Evolutionary conservation across 2,113 vertebrate genomes (phyloP), one percentile per base, ranked within the genome.

Genomic region (Protobothrops mucrosquamatus): DNA sequence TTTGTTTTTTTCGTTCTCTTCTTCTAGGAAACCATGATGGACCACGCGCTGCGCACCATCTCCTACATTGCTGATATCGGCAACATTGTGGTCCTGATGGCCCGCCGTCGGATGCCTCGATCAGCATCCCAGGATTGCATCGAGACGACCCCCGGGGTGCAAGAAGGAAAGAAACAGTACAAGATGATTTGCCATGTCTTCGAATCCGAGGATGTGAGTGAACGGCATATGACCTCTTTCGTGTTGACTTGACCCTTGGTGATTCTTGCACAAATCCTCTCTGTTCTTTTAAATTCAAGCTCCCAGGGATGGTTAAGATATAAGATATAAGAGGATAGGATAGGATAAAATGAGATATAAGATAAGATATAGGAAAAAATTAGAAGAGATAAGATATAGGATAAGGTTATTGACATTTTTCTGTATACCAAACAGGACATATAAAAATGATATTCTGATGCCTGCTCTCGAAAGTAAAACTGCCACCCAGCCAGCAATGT

Each of bases 141-240:
- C 0, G 99, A 99, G 95, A 99, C 99, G 52, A 99, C 99, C 0
- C 99, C 99, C 0, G 99, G 99, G 0, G 98, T 98, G 0, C 98
- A 98, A 2, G 99, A 99, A 94, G 98, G 98, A 43, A 99, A 99
- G 98, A 99, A 99, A 94, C 99, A 99, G 97, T 99, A 99, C 97
- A 99, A 99, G 97, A 99, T 99, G 99, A 99, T 99, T 93, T 99
- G 99, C 97, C 99, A 99, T 0, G 99, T 99, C 95, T 99, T 99
- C 29, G 99, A 99, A 94, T 99, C 99, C 0, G 99, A 99, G 96
- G 99, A 99, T 59, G 99, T 99, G 97, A 99, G 99, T 98, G 88
- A 81, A 95, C 0, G 0, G 0, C 20, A 0, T 39, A 3, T 9
- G 22, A 29, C 3, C 69, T 20, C 18, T 39, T 22, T 7, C 22